Evolutionary conservation across 1,140 invertebrate species (phyloP), one percentile per base, ranked within the genome.

Genomic region (Bombus fervidus): DNA sequence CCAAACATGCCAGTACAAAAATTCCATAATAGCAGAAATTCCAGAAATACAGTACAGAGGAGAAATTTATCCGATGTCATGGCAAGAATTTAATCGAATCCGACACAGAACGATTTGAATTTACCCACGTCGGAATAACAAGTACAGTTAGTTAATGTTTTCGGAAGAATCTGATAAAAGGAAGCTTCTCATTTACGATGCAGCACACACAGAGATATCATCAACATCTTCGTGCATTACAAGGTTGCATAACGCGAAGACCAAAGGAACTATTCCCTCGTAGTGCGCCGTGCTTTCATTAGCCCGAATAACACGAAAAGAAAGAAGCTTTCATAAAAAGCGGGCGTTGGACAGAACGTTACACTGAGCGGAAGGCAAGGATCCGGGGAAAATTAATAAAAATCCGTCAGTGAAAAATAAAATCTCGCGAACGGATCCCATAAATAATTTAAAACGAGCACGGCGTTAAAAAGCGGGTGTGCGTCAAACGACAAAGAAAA

Each of bases 381-480:
- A 34, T 31, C 39, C 37, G 28, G 37, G 59, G 34, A 37, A 66
- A 64, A 64, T 78, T 78, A 66, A 78, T 78, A 47, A 75, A 62
- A 78, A 62, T 39, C 28, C 53, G 25, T 3, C 28, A n/a, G 62
- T 22, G 10, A 15, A 39, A 18, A 15, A 75, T 37, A 18, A 57
- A 37, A 57, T 4, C n/a, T 37, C 22, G 18, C 3, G 37, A 66
- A 18, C 1, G 6, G 13, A 37, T n/a, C 13, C 25, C 12, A 79
- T 79, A 69, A 68, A 80, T 80, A 80, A 69, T 80, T 37, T 80
- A 53, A 69, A 80, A n/a, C 78, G 64, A 47, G 59, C 59, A 12
- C 77, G 3, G 34, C 15, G 64, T 69, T 53, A 47, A n/a, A 69
- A 69, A 69, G 43, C n/a, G 62, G 5, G n/a, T n/a, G n/a, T 43